Conservation (phyloP, 2,113 vertebrate species). For the rat (Rattus norvegicus) region DNA sequence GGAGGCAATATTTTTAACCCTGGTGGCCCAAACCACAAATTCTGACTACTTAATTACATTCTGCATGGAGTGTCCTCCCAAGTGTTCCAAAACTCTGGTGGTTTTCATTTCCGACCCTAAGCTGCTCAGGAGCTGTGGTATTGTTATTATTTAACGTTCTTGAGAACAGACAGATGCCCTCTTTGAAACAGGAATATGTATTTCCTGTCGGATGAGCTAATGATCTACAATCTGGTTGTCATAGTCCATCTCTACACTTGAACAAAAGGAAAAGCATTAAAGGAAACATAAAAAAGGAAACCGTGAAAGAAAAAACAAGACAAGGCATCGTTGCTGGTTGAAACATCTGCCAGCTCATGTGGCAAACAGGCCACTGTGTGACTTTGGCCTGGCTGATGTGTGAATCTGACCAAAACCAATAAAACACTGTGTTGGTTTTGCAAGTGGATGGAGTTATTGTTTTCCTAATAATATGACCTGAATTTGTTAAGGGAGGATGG, state of each 20-base stretch:
- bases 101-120: slow-evolving; percentile 76
- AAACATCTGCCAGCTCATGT: slow-evolving; percentile 49
- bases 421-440: slow-evolving; percentile 42
- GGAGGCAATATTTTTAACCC: slow-evolving; percentile 65
- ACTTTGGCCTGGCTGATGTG: slow-evolving; percentile 59
- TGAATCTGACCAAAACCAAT: slow-evolving; percentile 43
- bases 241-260: slow-evolving; percentile 61
- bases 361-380: background rate
- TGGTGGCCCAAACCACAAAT: slow-evolving; percentile 76
- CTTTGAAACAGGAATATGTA: slow-evolving; percentile 65
- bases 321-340: slow-evolving; percentile 64
- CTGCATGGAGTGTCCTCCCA: slow-evolving; percentile 65
- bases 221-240: slow-evolving; percentile 72
- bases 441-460: slow-evolving; percentile 41
- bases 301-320: slow-evolving; percentile 73
- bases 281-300: slow-evolving; percentile 72
- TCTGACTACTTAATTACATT: slow-evolving; percentile 73
- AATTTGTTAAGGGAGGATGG: slow-evolving; percentile 58
- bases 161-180: slow-evolving; percentile 69
- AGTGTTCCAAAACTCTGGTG: slow-evolving; percentile 66
- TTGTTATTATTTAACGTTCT: slow-evolving; percentile 77
- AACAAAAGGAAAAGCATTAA: slow-evolving; percentile 61
- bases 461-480: slow-evolving; percentile 59
- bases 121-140: slow-evolving; percentile 54
- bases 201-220: slow-evolving; percentile 66